These are phyloP conservation scores for Pinna nobilis DNA, from an alignment of 1,140 invertebrate genomes.

Conservation along the genomic window DNA sequence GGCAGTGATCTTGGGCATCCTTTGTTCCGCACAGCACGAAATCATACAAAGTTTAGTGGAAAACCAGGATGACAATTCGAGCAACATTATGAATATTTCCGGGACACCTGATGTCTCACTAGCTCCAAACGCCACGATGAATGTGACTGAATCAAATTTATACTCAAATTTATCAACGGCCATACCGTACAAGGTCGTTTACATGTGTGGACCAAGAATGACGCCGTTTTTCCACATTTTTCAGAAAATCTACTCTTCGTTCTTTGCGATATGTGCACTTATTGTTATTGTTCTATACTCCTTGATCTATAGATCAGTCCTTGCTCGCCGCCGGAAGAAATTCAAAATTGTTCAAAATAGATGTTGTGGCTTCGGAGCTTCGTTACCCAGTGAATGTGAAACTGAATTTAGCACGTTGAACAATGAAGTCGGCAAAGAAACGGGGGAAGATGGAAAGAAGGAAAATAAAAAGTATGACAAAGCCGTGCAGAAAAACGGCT, in stretches of 20 bases:
- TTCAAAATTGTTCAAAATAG: constrained; percentile 40
- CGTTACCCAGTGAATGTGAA: constrained; percentile 34
- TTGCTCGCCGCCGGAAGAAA: constrained; percentile 51
- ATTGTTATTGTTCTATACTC: constrained; percentile 64
- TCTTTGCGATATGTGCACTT: constrained; percentile 59
- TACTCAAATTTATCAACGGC: neutral
- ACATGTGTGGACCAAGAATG: constrained; percentile 8
- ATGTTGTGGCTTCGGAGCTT: constrained; percentile 35
- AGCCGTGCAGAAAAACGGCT: constrained; percentile 42
- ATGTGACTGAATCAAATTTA: neutral
- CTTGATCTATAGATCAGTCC: constrained; percentile 63
- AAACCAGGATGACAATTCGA: no score
- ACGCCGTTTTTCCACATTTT: constrained; percentile 47
- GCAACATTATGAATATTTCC: neutral
- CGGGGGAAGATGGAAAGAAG: constrained; percentile 25
- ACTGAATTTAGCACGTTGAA: constrained; percentile 50
- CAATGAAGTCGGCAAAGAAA: constrained; percentile 26
- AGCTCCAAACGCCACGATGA: neutral
- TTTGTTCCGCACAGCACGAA: constrained; percentile 53
- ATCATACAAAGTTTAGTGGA: neutral
- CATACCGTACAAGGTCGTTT: neutral
- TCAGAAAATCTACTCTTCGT: constrained; percentile 61
- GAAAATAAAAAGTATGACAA: constrained; percentile 24
- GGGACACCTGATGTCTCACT: neutral
- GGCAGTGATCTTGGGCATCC: constrained; percentile 56